phyloP scores from a whole-genome alignment of 2,113 vertebrate species.

The Hystrix cristata region DNA sequence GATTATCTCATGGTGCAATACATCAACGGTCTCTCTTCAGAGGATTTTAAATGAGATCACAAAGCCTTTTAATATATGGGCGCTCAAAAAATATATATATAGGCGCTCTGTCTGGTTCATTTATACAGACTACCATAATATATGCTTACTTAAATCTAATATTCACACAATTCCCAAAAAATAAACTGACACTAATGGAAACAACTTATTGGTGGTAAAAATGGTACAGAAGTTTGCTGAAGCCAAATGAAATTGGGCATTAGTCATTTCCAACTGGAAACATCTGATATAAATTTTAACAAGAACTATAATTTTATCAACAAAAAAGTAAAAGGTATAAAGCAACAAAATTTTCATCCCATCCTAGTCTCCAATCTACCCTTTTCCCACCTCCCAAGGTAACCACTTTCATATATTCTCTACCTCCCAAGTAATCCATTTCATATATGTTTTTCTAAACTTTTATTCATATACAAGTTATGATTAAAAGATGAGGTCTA shows the following conservation, averaged over 20 bases:
- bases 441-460: not conserved
- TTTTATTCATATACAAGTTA: not conserved
- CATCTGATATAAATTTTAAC: not conserved
- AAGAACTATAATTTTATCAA: not conserved
- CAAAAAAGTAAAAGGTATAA: not conserved
- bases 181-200: not conserved
- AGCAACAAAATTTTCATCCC: not conserved
- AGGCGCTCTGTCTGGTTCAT: not conserved
- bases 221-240: not conserved
- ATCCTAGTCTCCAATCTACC: not conserved
- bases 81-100: not conserved
- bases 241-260: not conserved
- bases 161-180: slow-evolving; percentile 30
- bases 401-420: not conserved
- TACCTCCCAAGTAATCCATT: not conserved
- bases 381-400: not conserved
- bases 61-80: not conserved
- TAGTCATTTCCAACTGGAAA: slow-evolving; percentile 33
- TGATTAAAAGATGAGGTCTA: not conserved
- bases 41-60: not conserved
- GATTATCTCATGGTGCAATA: not conserved
- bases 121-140: slow-evolving; percentile 8
- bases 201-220: not conserved
- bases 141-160: not conserved
- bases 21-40: not conserved